These are phyloP conservation scores for Cardinalis cardinalis DNA, from an alignment of 2,113 vertebrate species.

Conservation along the genomic window DNA sequence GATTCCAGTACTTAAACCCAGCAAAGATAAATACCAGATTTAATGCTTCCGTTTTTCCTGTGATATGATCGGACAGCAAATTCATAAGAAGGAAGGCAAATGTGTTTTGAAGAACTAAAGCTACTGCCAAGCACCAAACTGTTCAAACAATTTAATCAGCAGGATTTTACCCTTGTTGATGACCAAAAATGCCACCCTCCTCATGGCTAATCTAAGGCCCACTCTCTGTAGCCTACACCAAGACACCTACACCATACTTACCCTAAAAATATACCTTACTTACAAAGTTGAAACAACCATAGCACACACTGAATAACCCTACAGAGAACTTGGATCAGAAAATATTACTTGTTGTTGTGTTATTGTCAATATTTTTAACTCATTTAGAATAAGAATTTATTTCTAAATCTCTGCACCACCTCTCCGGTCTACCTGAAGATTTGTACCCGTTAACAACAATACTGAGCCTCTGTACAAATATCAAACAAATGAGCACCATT, in stretches of 20 bases:
- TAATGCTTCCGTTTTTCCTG: background rate
- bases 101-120: background rate
- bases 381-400: background rate
- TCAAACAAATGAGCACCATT: background rate
- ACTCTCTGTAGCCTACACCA: background rate
- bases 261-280: background rate
- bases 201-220: background rate
- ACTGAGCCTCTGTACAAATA: background rate
- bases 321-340: background rate
- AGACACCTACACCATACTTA: background rate
- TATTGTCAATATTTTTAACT: background rate
- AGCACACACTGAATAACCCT: background rate
- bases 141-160: background rate
- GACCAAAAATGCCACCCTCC: background rate
- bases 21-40: background rate
- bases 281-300: background rate
- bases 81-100: background rate
- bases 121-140: background rate
- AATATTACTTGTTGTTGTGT: background rate
- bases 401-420: background rate
- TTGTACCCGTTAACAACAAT: background rate
- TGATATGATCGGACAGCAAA: background rate
- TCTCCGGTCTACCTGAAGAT: background rate
- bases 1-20: background rate
- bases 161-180: background rate